phyloP scores from a whole-genome alignment of 2,888 invertebrate genomes.

The Hypsopygia costalis region DNA sequence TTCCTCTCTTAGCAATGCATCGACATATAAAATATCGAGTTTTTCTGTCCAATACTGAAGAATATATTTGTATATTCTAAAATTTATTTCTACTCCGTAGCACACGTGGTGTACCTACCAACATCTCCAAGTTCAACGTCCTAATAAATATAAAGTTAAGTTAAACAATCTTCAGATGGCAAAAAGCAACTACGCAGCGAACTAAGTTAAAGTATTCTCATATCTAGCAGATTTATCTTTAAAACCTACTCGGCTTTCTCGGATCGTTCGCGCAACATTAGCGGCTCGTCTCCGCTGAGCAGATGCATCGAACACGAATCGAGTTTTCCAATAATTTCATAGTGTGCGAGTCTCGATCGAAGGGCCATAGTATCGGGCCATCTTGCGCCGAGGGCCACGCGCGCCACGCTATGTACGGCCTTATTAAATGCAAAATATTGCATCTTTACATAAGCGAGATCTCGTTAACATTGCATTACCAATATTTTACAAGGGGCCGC shows the following conservation, averaged over 20 bases:
- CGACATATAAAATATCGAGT: no score
- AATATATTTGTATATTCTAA: no score
- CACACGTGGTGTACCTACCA: no score
- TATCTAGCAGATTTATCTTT: constrained; percentile 69
- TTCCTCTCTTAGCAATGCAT: no score
- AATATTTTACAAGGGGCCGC: constrained; percentile 57
- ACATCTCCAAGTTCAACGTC: constrained; percentile 26
- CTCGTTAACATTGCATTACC: constrained; percentile 71
- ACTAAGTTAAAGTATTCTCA: constrained; percentile 34
- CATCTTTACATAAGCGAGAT: constrained; percentile 63
- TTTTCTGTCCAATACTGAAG: no score
- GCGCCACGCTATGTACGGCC: constrained; percentile 49
- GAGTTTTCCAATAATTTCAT: constrained; percentile 77
- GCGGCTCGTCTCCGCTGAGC: constrained; percentile 31
- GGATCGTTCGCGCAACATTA: constrained; percentile 64
- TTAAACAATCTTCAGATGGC: constrained; percentile 14
- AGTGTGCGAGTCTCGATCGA: constrained; percentile 59
- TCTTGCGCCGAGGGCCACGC: constrained; percentile 69
- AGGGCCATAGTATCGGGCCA: constrained; percentile 52
- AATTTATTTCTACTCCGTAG: no score
- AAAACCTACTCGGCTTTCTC: constrained; percentile 57
- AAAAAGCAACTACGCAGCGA: constrained; percentile 40
- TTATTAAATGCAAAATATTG: constrained; percentile 77
- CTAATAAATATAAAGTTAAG: constrained; percentile 8
- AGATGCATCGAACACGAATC: constrained; percentile 75